Conservation (phyloP, 2,113 vertebrate species). For the Beaufortia kweichowensis region DNA sequence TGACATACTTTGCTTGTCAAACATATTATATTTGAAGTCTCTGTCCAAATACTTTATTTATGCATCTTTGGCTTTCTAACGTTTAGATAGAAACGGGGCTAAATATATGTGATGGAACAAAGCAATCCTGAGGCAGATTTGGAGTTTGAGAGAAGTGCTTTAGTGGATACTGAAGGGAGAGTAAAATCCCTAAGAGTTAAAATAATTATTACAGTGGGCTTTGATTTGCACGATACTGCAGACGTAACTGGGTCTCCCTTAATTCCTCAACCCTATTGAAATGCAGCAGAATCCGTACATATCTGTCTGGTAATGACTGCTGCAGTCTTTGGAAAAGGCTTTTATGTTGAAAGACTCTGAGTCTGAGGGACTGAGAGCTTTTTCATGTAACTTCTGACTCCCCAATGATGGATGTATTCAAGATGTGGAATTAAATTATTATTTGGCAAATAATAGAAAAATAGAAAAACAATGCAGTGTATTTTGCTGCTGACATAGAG, state of each 20-base stretch:
- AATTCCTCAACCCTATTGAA: conserved; percentile 18
- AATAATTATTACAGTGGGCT: conserved; percentile 73
- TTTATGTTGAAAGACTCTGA: conserved; percentile 22
- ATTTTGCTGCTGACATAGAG: not conserved
- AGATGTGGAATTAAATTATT: not conserved
- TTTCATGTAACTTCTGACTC: not conserved
- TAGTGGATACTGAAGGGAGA: conserved; percentile 24
- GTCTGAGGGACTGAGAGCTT: not conserved
- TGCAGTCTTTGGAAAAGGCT: conserved; percentile 13
- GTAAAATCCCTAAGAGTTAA: conserved; percentile 68
- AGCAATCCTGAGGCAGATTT: conserved; percentile 57
- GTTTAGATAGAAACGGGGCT: conserved; percentile 22
- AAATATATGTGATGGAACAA: conserved; percentile 66
- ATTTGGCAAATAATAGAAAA: not conserved
- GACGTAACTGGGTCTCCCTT: conserved; percentile 51
- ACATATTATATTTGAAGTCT: conserved; percentile 35
- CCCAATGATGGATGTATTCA: not conserved
- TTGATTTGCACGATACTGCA: conserved; percentile 68
- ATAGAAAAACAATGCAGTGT: not conserved
- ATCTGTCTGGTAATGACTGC: conserved; percentile 51
- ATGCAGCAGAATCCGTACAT: conserved; percentile 51
- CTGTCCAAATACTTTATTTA: not conserved
- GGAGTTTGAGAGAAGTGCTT: conserved; percentile 57
- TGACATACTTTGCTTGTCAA: conserved; percentile 6
- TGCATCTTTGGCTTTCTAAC: not conserved